phyloP scores from a whole-genome alignment of 2,888 invertebrate species.

The Drosophila parthenogenetica region DNA sequence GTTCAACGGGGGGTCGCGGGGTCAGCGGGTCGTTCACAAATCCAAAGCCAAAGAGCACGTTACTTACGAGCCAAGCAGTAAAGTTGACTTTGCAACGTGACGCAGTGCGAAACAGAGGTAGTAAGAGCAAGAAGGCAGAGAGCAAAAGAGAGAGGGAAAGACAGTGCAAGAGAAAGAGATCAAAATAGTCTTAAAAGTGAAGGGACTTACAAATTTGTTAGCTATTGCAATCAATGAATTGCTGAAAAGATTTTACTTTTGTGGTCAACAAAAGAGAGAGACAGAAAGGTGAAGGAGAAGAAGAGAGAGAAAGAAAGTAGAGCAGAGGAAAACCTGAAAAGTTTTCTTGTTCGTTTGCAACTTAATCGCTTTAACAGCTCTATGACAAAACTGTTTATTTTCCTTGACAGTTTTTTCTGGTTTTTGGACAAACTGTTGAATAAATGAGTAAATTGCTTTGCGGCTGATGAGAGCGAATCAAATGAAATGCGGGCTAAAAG shows the following conservation, averaged over 20 bases:
- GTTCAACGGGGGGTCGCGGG: neutral
- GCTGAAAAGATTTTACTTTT: conserved; percentile 7
- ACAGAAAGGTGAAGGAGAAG: neutral
- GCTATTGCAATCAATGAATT: conserved; percentile 41
- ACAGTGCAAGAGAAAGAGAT: neutral
- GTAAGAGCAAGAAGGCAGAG: neutral
- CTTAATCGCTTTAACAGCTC: conserved; percentile 34
- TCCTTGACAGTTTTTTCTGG: neutral
- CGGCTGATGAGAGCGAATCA: neutral
- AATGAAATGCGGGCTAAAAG: conserved; percentile 10
- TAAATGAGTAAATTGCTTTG: conserved; percentile 5
- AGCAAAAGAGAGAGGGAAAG: neutral
- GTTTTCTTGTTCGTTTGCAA: conserved; percentile 10
- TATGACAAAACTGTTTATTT: conserved; percentile 19
- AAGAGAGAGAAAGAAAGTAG: neutral
- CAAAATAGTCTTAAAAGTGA: neutral
- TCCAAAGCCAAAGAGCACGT: conserved; percentile 26
- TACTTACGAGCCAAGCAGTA: conserved; percentile 20
- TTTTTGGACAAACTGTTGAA: neutral
- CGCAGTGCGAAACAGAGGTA: neutral
- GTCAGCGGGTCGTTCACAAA: conserved; percentile 15
- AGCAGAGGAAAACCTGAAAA: too few relatives aligned
- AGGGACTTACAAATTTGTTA: conserved; percentile 42
- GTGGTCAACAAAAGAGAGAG: conserved; percentile 9
- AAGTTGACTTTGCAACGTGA: conserved; percentile 23